Base-by-base conservation (phyloP, 2,888 invertebrate species). In the Conus canariensis region DNA sequence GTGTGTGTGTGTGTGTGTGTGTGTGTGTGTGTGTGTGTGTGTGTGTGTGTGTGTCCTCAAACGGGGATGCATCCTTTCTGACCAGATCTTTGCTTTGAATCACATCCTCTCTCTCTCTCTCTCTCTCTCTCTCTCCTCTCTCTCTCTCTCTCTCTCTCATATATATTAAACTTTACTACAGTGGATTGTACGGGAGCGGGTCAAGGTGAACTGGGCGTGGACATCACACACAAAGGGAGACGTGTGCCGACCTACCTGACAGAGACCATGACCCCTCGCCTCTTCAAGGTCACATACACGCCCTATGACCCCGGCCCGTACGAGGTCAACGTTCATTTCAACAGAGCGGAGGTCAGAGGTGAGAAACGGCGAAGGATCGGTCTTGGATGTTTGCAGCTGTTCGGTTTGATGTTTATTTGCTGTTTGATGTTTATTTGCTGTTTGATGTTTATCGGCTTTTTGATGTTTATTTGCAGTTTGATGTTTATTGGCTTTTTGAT, bases 181-280 rank as follows among this genome's bases (percentile, higher is more conserved):
- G 98, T 99, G 93, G 98, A 98, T 95, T 98, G 98, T 90, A 97
- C 98, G 93, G 98, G 98, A 93, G 98, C 99, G n/a, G 99, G 99
- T 16, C 97, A 98, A 90, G 99, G 99, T 0, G 98, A 99, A 94
- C 96, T 99, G 85, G 99, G 99, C 95, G 98, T 98, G 90, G 97
- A 97, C 85, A 98, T 98, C 70, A 98, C 98, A 92, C 98, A 99
- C 97, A 98, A 91, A 97, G 98, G 91, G 97, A 98, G 45, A 94
- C 97, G 82, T 90, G 97, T 99, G 67, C 98, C 98, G 0, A 97
- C 98, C 7, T 98, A 98, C 95, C 97, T 98, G 25, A 95, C 94
- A 87, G 89, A 93, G 25, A 92, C 91, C 8, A 14, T 67, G 9
- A 93, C 89, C 90, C 92, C 90, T 7, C 92, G 92, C 19, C 89